Percentiles rank a stretch among this genome's conserved stretches.
These are phyloP conservation scores for Glyptemys insculpta DNA, from an alignment of 2,797 vertebrate genomes.

Conservation along the genomic window DNA sequence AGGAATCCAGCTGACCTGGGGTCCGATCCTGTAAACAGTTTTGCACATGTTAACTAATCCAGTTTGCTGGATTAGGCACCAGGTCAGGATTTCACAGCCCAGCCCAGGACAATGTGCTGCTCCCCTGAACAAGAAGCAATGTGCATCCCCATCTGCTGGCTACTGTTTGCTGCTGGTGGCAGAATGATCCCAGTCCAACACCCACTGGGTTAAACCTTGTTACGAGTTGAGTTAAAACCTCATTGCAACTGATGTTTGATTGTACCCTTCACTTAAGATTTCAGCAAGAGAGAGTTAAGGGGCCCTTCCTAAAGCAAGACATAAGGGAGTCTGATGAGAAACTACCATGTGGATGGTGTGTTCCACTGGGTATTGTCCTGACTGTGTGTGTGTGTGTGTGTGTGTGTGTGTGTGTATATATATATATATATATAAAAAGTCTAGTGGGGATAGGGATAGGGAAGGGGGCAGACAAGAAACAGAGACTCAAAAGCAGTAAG, in stretches of 20 bases:
- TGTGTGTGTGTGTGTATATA: neutral
- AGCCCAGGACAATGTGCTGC: slow-evolving; percentile 44
- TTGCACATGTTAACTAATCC: neutral
- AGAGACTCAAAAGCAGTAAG: neutral
- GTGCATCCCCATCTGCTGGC: neutral
- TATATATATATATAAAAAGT: too few relatives aligned
- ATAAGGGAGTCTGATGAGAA: neutral
- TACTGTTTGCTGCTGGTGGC: neutral
- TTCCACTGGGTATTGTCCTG: neutral
- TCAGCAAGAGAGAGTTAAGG: neutral
- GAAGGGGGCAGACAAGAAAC: neutral
- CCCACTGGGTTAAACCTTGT: neutral
- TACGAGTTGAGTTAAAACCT: neutral
- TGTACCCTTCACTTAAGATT: neutral
- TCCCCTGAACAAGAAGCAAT: neutral
- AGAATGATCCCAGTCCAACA: neutral
- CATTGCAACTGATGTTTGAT: neutral
- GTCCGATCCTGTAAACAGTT: neutral
- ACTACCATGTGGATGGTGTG: neutral
- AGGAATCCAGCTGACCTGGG: slow-evolving; percentile 56
- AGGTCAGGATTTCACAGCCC: neutral
- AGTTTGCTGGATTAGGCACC: neutral
- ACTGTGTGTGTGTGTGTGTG: too few relatives aligned
- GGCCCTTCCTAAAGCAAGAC: neutral
- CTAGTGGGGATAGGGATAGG: too few relatives aligned